A percentile compares a stretch with the other conserved stretches of the same genome.
Conservation (phyloP, 2,888 invertebrate genomes). For the Melitaea athalia region DNA sequence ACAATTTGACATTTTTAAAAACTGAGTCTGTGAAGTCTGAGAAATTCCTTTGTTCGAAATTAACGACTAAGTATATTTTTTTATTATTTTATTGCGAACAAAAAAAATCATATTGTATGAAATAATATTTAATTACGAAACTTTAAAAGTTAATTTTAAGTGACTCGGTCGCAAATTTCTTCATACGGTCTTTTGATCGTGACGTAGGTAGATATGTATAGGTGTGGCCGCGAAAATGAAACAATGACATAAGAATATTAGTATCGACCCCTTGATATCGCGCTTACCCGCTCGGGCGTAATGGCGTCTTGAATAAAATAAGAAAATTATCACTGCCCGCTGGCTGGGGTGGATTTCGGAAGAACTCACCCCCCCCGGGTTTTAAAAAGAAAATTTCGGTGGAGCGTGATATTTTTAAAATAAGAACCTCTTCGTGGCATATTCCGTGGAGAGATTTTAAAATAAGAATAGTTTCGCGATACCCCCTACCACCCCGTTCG, state of each 20-base stretch:
- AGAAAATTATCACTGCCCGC: constrained; percentile 80
- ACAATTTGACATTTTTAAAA: constrained; percentile 22
- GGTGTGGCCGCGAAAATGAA: constrained; percentile 9
- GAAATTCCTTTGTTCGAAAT: constrained; percentile 2
- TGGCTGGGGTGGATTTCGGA: constrained; percentile 75
- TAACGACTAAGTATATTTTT: constrained; percentile 6
- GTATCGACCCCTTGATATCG: constrained; percentile 29
- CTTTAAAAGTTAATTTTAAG: neutral
- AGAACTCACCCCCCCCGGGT: constrained; percentile 73
- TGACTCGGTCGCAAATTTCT: neutral
- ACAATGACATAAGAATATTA: constrained; percentile 21
- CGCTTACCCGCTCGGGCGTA: constrained; percentile 32
- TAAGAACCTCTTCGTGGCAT: constrained; percentile 81
- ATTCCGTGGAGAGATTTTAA: constrained; percentile 82
- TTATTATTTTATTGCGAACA: neutral
- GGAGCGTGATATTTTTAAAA: constrained; percentile 82
- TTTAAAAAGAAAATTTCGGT: constrained; percentile 81
- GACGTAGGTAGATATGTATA: neutral
- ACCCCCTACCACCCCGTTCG: constrained; percentile 61
- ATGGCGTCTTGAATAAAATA: constrained; percentile 59
- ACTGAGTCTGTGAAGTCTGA: neutral
- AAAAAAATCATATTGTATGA: neutral
- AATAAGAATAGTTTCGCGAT: constrained; percentile 82
- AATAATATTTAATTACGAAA: neutral
- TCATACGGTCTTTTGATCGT: neutral